Evolutionary conservation across 2,888 invertebrate genomes (phyloP), one percentile per base, ranked within the genome.

Genomic region (Druceiella hillmani): DNA sequence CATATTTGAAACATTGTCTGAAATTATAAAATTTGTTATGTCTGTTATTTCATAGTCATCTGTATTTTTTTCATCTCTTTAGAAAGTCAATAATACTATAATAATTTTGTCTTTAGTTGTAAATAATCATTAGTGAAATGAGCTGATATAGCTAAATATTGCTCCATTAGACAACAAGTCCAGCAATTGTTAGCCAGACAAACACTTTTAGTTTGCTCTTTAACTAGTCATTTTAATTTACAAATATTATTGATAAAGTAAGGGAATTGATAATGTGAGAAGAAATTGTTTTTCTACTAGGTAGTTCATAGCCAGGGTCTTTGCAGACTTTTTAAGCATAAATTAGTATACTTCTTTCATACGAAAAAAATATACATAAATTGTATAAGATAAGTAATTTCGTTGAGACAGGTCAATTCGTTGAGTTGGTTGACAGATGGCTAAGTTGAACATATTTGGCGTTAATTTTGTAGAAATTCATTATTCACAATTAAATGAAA

Each of bases 121-220:
- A 52, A 55, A 33, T 51, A 29, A 3, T 46, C 28, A 33, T 48
- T 27, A 13, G 52, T 39, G 41, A 45, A 55, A 45, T 55, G 52
- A 5, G 27, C 22, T 20, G 22, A 52, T 7, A 52, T 44, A 5
- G 46, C 52, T 26, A 53, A 36, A 39, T 44, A 55, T 41, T 38
- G 49, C 22, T 55, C 53, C 10, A 34, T 47, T 20, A 39, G 50
- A 3, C 33, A 5, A 7, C 52, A 55, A 7, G 53, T 52, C 53
- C 54, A 52, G 22, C 46, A 44, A 42, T 55, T 54, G 2, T 50
- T 53, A 15, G 53, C 53, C 17, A 55, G 11, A 22, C 44, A 41
- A 11, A 48, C 37, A 13, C 36, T 27, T 17, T 44, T 28, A 9
- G 41, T 44, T 10, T 25, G 31, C 32, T 33, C 26, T 4, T 30